Base-by-base conservation (phyloP, 2,113 vertebrate species). In the Zeus faber region DNA sequence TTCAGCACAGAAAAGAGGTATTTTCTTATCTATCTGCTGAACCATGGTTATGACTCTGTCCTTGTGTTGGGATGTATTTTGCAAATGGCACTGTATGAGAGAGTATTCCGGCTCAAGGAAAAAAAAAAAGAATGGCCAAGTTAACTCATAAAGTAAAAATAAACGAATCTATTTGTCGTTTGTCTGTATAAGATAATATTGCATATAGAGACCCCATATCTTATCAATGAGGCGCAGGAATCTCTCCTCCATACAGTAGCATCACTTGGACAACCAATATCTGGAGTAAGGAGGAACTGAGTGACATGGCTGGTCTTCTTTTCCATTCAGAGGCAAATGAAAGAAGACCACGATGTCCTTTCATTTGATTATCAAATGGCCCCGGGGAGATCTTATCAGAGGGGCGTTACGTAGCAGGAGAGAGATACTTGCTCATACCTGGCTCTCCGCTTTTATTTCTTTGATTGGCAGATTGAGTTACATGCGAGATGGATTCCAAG, bases 1-100 rank as follows among this genome's bases (percentile, higher is more conserved):
- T 77, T 80, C 96, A 99, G 95, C 93, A 90, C 91, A 90, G 92
- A 93, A 88, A 95, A 92, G 91, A 96, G 94, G 96, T 98, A 97
- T 83, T 83, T 71, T 67, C 23, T 16, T 57, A 80, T 62, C 29
- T 66, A 64, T 63, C 55, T 70, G 49, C 47, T 54, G 58, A 72
- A 71, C 41, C 61, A 70, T 51, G 69, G 50, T 60, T 51, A 73
- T 56, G 39, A 71, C 44, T 57, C 29, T 76, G 62, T 61, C 61
- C 58, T 72, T 74, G 75, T 81, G 78, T 85, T 87, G 69, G 70
- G 40, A 77, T 89, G 70, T 62, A 72, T 67, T 85, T 65, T 81
- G 90, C 72, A 74, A 85, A 65, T 72, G 40, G 51, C 44, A 70
- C 79, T 87, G 86, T 85, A 85, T 83, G 65, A 65, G 88, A 88